These are phyloP conservation scores for Callyntrura guangdongensis DNA, from an alignment of 2,888 invertebrate genomes.

Conservation along the genomic window DNA sequence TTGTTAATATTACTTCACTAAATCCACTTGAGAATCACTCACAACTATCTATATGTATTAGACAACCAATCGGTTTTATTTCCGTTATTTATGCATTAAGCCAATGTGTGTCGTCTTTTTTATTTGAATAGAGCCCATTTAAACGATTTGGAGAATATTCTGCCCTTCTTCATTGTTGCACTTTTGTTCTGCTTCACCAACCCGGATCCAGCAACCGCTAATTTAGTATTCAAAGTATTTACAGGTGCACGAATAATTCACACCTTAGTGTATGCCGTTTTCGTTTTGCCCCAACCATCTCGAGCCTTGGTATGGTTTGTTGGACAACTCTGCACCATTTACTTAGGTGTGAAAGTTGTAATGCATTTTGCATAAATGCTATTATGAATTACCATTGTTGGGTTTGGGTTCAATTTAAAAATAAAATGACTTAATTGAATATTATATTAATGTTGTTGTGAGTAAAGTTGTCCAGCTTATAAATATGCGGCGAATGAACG, in stretches of 20 bases:
- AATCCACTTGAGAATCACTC: not conserved
- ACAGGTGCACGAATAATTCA: constrained; percentile 88
- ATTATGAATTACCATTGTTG: not conserved
- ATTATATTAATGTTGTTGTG: too few species aligned
- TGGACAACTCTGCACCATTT: constrained; percentile 86
- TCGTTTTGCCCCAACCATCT: constrained; percentile 89
- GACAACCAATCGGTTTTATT: not conserved
- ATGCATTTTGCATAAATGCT: constrained; percentile 42
- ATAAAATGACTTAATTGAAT: too few species aligned
- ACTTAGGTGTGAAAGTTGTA: constrained; percentile 86
- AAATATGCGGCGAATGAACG: too few species aligned
- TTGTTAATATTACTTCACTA: constrained; percentile 61
- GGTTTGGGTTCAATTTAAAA: too few species aligned
- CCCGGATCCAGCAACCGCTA: constrained; percentile 87
- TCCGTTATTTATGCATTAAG: not conserved
- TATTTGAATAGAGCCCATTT: constrained; percentile 88
- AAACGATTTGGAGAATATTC: constrained; percentile 91
- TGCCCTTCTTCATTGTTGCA: constrained; percentile 89
- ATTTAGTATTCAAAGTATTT: constrained; percentile 88
- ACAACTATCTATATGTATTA: not conserved
- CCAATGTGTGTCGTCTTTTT: not conserved
- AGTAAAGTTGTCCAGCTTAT: too few species aligned
- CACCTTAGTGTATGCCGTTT: constrained; percentile 89
- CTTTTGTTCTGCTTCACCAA: constrained; percentile 89
- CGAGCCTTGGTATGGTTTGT: constrained; percentile 87